Base-by-base conservation (phyloP, 2,888 invertebrate species). In the Corbicula japonica region DNA sequence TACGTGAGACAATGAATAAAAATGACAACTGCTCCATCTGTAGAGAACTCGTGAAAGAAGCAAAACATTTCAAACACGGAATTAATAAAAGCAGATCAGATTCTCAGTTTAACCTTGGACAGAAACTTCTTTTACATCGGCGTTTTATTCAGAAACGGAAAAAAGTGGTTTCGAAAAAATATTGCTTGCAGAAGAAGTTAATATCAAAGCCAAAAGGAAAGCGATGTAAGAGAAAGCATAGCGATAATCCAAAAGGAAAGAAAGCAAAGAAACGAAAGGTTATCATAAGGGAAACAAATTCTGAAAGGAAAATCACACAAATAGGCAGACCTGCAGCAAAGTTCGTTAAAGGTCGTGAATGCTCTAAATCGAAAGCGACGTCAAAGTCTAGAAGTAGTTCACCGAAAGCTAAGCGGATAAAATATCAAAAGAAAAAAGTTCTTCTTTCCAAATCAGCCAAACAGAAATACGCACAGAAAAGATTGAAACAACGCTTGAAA, bases 91-190 rank as follows among this genome's bases (percentile, higher is more conserved):
- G 52, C 28, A 66, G 41, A 35, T 66, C 66, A 5, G 54, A 52
- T 28, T 34, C 26, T 18, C 23, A 26, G 8, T 21, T 41, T 35
- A 28, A 34, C 21, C 38, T 30, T 8, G 18, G 10, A 18, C 21
- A 38, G 2, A 26, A 54, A 5, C 34, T 32, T n/a, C n/a, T n/a
- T n/a, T n/a, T n/a, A n/a, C n/a, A 21, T 32, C 34, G 12, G n/a
- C 34, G n/a, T 56, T n/a, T 34, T n/a, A 56, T 21, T 8, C 32
- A 3, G 21, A 12, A 2, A 66, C 38, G 66, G 28, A 54, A 41
- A 35, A 30, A 35, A 66, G 54, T 66, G 21, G 52, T 65, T 38
- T 34, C 66, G 10, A 66, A 66, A 32, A 66, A 66, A 28, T 54
- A 38, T 2, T 26, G 41, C 12, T n/a, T 54, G n/a, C 50, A 52